Evolutionary conservation across 2,113 vertebrate species (phyloP).

Genomic region (Pluvialis apricaria): DNA sequence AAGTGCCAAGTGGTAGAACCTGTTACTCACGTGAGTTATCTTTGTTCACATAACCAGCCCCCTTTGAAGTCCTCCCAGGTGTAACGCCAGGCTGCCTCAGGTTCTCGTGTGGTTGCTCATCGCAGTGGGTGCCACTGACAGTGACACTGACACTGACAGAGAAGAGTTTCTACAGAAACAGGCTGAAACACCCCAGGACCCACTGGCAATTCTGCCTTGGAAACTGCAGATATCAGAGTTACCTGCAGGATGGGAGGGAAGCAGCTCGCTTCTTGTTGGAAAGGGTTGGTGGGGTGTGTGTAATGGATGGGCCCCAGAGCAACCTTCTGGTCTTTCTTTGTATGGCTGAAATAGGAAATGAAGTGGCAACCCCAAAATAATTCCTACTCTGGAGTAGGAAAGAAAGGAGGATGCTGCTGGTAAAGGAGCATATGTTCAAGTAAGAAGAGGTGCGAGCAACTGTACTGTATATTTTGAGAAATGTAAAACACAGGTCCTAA

Average conservation of each 20-base stretch:
- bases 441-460: neutral
- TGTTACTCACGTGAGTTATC: neutral
- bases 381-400: neutral
- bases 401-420: neutral
- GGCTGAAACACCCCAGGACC: neutral
- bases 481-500: neutral
- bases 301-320: neutral
- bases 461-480: neutral
- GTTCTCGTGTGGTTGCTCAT: neutral
- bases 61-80: neutral
- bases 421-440: neutral
- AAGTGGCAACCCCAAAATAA: neutral
- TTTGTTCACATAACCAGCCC: neutral
- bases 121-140: neutral
- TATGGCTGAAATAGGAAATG: neutral
- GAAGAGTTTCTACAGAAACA: neutral
- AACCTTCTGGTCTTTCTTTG: neutral
- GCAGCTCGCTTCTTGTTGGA: neutral
- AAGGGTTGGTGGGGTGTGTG: neutral
- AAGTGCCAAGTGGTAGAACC: neutral
- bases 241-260: neutral
- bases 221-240: neutral
- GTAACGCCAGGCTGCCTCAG: neutral
- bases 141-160: neutral
- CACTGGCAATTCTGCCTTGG: neutral